These are phyloP conservation scores for Pangasius djambal DNA, from an alignment of 2,797 vertebrate species.

Conservation along the genomic window DNA sequence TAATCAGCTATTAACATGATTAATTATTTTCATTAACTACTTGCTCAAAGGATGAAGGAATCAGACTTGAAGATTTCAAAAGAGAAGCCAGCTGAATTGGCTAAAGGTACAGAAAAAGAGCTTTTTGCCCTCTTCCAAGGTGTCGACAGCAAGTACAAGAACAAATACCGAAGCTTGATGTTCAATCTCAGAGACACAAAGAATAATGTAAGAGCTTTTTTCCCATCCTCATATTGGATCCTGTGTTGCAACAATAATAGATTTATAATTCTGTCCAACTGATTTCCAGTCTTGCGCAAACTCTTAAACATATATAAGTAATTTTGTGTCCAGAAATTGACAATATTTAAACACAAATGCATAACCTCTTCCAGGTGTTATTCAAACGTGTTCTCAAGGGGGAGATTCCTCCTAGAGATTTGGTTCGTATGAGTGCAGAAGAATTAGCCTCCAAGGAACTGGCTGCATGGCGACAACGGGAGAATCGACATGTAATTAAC, in stretches of 20 bases:
- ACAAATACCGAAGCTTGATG: slow-evolving; percentile 97
- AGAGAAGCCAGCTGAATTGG: slow-evolving; percentile 91
- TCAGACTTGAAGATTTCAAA: slow-evolving; percentile 87
- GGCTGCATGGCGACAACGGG: slow-evolving; percentile 96
- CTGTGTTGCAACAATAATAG: background rate
- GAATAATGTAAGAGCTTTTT: slow-evolving; percentile 87
- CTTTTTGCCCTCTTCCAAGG: slow-evolving; percentile 96
- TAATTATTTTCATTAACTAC: background rate
- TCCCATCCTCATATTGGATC: background rate
- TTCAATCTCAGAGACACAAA: slow-evolving; percentile 98
- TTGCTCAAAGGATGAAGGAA: slow-evolving; percentile 83
- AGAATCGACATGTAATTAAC: slow-evolving; percentile 93
- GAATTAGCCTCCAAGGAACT: slow-evolving; percentile 96
- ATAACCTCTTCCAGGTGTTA: slow-evolving; percentile 72
- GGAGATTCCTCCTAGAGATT: slow-evolving; percentile 91
- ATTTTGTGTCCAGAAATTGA: background rate
- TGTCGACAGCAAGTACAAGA: slow-evolving; percentile 98
- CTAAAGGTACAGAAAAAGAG: slow-evolving; percentile 91
- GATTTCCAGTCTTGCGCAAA: background rate
- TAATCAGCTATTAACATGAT: slow-evolving; percentile 46
- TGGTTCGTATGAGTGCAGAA: slow-evolving; percentile 97
- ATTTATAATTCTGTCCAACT: background rate
- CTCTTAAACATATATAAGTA: background rate
- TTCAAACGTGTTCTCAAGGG: slow-evolving; percentile 95
- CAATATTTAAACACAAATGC: slow-evolving; percentile 16